A percentile compares a stretch with the other conserved stretches of the same genome.
Evolutionary conservation across 2,888 invertebrate genomes (phyloP).

Genomic region (Acanthosepion pharaonis): DNA sequence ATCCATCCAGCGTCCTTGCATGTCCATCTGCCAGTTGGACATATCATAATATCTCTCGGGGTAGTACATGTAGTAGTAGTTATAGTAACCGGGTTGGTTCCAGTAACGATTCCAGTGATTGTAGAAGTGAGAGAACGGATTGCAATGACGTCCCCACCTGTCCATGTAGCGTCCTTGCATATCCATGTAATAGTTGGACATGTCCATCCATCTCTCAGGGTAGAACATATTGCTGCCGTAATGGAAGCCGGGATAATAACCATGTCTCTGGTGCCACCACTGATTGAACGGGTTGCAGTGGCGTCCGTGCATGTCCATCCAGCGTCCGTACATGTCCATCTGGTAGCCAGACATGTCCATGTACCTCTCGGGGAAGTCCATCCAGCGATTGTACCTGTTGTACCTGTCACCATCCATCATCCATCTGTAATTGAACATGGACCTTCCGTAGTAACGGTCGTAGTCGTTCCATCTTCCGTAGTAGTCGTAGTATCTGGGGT

Average conservation of each 20-base stretch:
- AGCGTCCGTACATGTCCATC: conserved; percentile 44
- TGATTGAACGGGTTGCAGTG: neutral
- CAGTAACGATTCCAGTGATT: neutral
- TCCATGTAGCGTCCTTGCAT: conserved; percentile 41
- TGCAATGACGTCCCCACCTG: conserved; percentile 24
- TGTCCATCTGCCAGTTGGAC: conserved; percentile 42
- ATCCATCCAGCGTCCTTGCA: conserved; percentile 42
- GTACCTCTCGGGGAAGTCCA: conserved; percentile 43
- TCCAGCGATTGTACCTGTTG: conserved; percentile 25
- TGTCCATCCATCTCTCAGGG: conserved; percentile 43
- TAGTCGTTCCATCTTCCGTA: conserved; percentile 35
- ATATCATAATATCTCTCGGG: conserved; percentile 42
- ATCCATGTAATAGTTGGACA: conserved; percentile 37
- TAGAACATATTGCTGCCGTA: conserved; percentile 36
- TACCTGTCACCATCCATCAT: conserved; percentile 2
- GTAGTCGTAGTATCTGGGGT: conserved; percentile 42
- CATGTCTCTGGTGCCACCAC: neutral
- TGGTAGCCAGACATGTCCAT: conserved; percentile 41
- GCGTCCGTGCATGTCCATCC: conserved; percentile 40
- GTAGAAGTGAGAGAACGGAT: conserved; percentile 4
- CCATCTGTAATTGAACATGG: conserved; percentile 35
- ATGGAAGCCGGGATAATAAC: neutral
- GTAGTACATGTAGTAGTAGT: conserved; percentile 24
- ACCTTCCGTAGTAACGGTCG: conserved; percentile 25
- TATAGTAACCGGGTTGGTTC: conserved; percentile 44